phyloP scores from a whole-genome alignment of 2,888 invertebrate genomes.

The Xanthostigma xanthostigma region DNA sequence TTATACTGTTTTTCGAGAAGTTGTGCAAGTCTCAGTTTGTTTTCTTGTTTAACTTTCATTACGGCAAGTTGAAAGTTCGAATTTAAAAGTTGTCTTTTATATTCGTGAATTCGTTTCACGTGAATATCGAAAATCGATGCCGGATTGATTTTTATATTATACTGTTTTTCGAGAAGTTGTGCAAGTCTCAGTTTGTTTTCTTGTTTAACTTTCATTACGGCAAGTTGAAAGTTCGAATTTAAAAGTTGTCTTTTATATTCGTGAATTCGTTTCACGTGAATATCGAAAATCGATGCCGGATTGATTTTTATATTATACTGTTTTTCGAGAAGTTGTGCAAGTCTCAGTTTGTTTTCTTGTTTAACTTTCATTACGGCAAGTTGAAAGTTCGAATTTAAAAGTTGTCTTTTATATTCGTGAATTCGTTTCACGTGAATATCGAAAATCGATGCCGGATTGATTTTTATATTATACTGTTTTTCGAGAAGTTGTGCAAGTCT shows the following conservation, averaged over 20 bases:
- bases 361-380: slow-evolving; percentile 86
- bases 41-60: slow-evolving; percentile 95
- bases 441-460: too few species aligned
- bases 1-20: slow-evolving; percentile 80
- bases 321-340: slow-evolving; percentile 72
- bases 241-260: slow-evolving; percentile 98
- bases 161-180: slow-evolving; percentile 72
- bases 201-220: slow-evolving; percentile 88
- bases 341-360: slow-evolving; percentile 90
- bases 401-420: too few species aligned
- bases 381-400: slow-evolving; percentile 82
- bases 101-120: slow-evolving; percentile 98
- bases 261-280: slow-evolving; percentile 97
- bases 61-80: slow-evolving; percentile 77
- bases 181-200: slow-evolving; percentile 93
- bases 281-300: slow-evolving; percentile 92
- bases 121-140: slow-evolving; percentile 97
- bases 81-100: slow-evolving; percentile 95
- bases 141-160: slow-evolving; percentile 78
- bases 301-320: slow-evolving; percentile 85
- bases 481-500: too few species aligned
- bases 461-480: too few species aligned
- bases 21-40: slow-evolving; percentile 81
- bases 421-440: too few species aligned
- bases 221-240: slow-evolving; percentile 81